Base-by-base conservation (phyloP, 2,797 vertebrate genomes). In the Ceryle rudis region DNA sequence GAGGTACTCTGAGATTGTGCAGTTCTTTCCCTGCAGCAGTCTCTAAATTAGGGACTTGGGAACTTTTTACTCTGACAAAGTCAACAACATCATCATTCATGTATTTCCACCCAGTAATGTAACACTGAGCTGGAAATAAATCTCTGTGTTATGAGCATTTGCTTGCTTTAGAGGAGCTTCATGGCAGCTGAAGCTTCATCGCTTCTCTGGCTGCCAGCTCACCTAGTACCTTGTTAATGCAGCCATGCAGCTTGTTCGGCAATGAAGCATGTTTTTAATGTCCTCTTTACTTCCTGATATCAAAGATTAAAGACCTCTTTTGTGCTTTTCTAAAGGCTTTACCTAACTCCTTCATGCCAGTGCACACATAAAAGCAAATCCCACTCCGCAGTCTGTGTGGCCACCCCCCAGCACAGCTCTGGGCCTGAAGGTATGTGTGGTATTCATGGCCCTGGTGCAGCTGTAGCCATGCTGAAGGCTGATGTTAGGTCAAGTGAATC, bases 1-100 rank as follows among this genome's bases (percentile, higher is more conserved):
- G 41, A 72, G 14, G 47, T 54, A 29, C 35, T 41, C 58, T 0
- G 2, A 84, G 44, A 46, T 17, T 1, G 0, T 42, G 14, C 0
- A 1, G 14, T 55, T 67, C 47, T 74, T 81, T n/a, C 28, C 16
- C 11, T 81, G 20, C 10, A 61, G 37, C 46, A 28, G 21, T 61
- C 37, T 52, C 8, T 42, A 33, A 46, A 6, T 54, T 57, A 64
- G n/a, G 29, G 54, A 80, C 39, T 35, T 44, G n/a, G 55, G 35
- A 73, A 60, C 20, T 55, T 81, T 74, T 78, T 81, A 10, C 23
- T 14, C 35, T 51, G 28, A 33, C 25, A 58, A 91, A 58, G 19
- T 23, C 49, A 39, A 17, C 58, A 51, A 23, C 1, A 2, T 64
- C 46, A 55, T 47, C 58, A 54, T 28, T 29, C 4, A 2, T 74